phyloP scores from a whole-genome alignment of 2,113 vertebrate species.

The Burhinus oedicnemus region DNA sequence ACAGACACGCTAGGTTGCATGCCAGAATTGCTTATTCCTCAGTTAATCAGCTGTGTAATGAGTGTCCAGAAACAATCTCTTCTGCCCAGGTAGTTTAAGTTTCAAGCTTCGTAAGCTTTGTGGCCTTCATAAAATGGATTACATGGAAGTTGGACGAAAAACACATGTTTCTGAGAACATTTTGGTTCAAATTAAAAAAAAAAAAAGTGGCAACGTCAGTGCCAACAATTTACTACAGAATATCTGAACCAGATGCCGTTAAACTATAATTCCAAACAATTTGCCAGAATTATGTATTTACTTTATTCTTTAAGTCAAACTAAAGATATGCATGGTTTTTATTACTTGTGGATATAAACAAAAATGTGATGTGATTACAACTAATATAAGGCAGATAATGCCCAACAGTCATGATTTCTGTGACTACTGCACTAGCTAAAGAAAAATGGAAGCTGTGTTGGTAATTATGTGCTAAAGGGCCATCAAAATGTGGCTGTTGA shows the following conservation, averaged over 20 bases:
- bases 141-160: slow-evolving; percentile 74
- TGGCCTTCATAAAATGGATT: slow-evolving; percentile 62
- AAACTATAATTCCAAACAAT: slow-evolving; percentile 79
- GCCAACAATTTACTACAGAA: slow-evolving; percentile 81
- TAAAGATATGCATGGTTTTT: slow-evolving; percentile 76
- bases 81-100: slow-evolving; percentile 47
- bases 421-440: background rate
- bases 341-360: slow-evolving; percentile 76
- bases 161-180: slow-evolving; percentile 78
- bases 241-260: slow-evolving; percentile 83
- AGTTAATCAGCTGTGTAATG: slow-evolving; percentile 59
- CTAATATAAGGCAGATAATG: slow-evolving; percentile 44
- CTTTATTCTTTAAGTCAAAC: slow-evolving; percentile 79
- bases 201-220: slow-evolving; percentile 52
- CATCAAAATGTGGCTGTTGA: background rate
- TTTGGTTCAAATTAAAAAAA: slow-evolving; percentile 76
- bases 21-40: slow-evolving; percentile 59
- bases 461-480: background rate
- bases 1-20: slow-evolving; percentile 25
- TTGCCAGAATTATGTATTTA: slow-evolving; percentile 83
- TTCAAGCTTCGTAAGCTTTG: slow-evolving; percentile 28
- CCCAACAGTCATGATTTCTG: slow-evolving; percentile 21
- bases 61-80: slow-evolving; percentile 36
- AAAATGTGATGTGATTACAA: slow-evolving; percentile 59
- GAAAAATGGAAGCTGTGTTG: slow-evolving; percentile 36